Evolutionary conservation across 2,113 vertebrate species (phyloP), one percentile per base, ranked within the genome.

Genomic region (Vicugna pacos): DNA sequence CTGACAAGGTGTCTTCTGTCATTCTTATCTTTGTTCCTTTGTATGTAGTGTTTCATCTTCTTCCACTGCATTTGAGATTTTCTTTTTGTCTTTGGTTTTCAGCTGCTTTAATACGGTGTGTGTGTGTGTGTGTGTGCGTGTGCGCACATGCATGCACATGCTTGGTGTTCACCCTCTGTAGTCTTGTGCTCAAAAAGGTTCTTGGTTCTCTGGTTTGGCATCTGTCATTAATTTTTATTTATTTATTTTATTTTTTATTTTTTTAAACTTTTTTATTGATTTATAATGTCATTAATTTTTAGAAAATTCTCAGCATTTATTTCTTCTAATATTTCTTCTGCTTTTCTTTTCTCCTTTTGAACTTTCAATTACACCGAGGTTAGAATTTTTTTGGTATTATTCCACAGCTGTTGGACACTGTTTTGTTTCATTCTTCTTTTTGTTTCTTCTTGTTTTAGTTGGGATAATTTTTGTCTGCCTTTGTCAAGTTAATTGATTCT

Each of bases 201-300:
- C 30, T 80, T 91, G 46, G 35, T 22, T 80, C 93, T 94, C 26
- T 97, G 64, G 24, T 80, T 94, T 96, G 35, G 30, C 80, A 67
- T 81, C 42, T 91, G 83, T 95, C 22, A 75, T 62, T 90, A 82
- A 93, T 76, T 91, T 42, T 42, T 42, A 42, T 42, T 42, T 42
- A 42, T 42, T 42, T 42, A 42, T 42, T 42, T 42, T 42, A 42
- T 42, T 42, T 42, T 42, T 42, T 42, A 42, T 42, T 42, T 42
- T 38, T 42, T 42, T 42, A 5, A 42, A 42, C 38, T 42, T 42
- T 42, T 42, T 42, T 42, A 42, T 42, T 42, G 38, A 42, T 42
- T 42, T 42, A 42, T 42, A 42, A 42, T 42, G 38, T 42, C 38
- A 42, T 42, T 42, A 42, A 42, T 42, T 42, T 42, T 89, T 81